phyloP scores from a whole-genome alignment of 2,888 invertebrate genomes.

The Erannis defoliaria region DNA sequence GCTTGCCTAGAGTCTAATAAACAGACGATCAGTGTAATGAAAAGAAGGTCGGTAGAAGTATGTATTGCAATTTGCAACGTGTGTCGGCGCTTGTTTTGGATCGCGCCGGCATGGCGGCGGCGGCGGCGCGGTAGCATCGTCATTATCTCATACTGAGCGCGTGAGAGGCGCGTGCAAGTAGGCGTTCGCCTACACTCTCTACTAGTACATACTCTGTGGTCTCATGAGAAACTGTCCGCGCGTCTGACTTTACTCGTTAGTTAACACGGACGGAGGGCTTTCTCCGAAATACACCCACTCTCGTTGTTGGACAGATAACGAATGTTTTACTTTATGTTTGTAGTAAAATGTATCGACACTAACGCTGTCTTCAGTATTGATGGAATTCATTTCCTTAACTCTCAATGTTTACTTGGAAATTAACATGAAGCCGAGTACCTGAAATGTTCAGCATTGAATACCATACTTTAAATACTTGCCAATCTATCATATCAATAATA shows the following conservation, averaged over 20 bases:
- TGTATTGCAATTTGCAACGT: conserved; percentile 12
- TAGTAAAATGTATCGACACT: conserved; percentile 32
- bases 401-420: not conserved
- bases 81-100: conserved; percentile 32
- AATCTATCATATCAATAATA: too few species aligned
- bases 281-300: conserved; percentile 33
- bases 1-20: conserved; percentile 55
- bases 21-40: conserved; percentile 32
- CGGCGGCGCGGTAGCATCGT: conserved; percentile 11
- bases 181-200: conserved; percentile 28
- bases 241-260: conserved; percentile 11
- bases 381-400: conserved; percentile 9
- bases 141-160: conserved; percentile 18
- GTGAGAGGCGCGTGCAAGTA: conserved; percentile 30
- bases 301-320: conserved; percentile 20
- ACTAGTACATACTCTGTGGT: not conserved
- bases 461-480: too few species aligned
- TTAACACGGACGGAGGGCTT: conserved; percentile 26
- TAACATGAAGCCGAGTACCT: too few species aligned
- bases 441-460: too few species aligned
- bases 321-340: conserved; percentile 20
- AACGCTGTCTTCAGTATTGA: conserved; percentile 23
- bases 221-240: conserved; percentile 26
- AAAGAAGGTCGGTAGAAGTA: not conserved
- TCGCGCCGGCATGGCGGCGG: not conserved